A percentile compares a stretch with the other conserved stretches of the same genome.
These are phyloP conservation scores for Anolis carolinensis DNA, from an alignment of 2,113 vertebrate genomes.

Conservation along the genomic window DNA sequence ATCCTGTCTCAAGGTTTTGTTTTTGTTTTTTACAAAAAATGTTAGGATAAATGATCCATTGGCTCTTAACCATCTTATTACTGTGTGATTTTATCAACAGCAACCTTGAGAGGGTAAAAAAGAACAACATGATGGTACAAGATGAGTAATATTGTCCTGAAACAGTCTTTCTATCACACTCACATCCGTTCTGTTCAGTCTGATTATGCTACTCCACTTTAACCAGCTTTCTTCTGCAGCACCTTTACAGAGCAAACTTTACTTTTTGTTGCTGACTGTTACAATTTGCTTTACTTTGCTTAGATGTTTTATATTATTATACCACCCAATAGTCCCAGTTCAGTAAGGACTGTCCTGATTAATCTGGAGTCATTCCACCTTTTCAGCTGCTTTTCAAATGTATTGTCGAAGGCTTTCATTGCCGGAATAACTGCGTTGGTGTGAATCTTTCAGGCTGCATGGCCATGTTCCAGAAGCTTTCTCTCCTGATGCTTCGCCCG, in stretches of 20 bases:
- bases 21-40: not conserved
- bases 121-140: not conserved
- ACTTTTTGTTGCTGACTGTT: not conserved
- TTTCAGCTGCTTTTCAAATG: too few relatives aligned
- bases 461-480: too few relatives aligned
- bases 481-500: too few relatives aligned
- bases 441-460: too few relatives aligned
- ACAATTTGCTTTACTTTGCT: not conserved
- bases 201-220: not conserved
- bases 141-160: not conserved
- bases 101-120: not conserved
- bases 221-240: too few relatives aligned
- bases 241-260: not conserved
- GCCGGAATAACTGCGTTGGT: too few relatives aligned
- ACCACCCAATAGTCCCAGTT: not conserved
- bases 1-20: not conserved
- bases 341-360: too few relatives aligned
- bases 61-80: not conserved
- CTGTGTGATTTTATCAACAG: not conserved
- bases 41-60: not conserved
- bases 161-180: not conserved
- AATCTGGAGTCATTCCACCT: too few relatives aligned
- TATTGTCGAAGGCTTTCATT: too few relatives aligned
- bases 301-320: not conserved
- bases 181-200: not conserved